phyloP scores from a whole-genome alignment of 2,113 vertebrate species.

The Erpornis zantholeuca region DNA sequence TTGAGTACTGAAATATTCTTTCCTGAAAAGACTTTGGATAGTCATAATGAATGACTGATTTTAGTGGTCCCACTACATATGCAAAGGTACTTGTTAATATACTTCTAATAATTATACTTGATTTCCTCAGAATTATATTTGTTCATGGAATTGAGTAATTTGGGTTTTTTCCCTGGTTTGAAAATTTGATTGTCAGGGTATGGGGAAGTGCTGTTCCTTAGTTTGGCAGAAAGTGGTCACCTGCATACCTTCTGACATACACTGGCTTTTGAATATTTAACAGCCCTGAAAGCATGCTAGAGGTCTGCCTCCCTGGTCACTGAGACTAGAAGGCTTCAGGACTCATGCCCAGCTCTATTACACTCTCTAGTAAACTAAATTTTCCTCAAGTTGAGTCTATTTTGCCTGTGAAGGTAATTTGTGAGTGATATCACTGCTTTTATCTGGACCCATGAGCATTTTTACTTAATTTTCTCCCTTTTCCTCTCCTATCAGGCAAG shows the following conservation, averaged over 20 bases:
- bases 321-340: neutral
- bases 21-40: neutral
- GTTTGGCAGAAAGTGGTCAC: neutral
- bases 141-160: neutral
- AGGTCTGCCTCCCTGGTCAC: neutral
- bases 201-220: neutral
- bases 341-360: neutral
- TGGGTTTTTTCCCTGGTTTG: neutral
- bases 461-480: neutral
- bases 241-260: neutral
- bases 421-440: neutral
- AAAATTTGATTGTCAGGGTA: neutral
- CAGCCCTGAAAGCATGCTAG: neutral
- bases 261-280: neutral
- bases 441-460: neutral
- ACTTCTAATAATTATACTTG: neutral
- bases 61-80: neutral
- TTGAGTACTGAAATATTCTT: neutral
- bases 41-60: neutral
- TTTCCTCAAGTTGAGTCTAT: neutral
- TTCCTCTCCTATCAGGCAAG: neutral
- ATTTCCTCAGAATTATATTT: neutral
- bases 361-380: neutral
- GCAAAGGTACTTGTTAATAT: neutral
- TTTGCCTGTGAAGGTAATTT: neutral